phyloP scores from a whole-genome alignment of 2,113 vertebrate species.

The Speoplatyrhinus poulsoni region DNA sequence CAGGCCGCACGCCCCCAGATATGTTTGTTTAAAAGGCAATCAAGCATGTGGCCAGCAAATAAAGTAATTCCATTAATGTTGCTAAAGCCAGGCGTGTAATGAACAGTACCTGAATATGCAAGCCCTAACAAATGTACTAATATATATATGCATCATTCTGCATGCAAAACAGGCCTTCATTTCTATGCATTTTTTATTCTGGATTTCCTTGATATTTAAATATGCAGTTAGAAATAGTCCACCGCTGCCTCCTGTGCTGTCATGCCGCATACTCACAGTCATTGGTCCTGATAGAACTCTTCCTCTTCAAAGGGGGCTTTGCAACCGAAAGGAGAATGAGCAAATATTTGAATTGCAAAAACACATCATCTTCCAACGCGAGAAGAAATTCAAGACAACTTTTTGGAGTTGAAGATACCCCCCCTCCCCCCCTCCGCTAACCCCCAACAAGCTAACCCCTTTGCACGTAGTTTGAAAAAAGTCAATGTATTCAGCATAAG shows the following conservation, averaged over 20 bases:
- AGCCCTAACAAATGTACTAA: conserved; percentile 60
- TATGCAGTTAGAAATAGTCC: conserved; percentile 93
- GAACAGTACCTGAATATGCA: conserved; percentile 72
- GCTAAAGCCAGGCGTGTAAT: conserved; percentile 56
- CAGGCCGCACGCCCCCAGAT: conserved; percentile 47
- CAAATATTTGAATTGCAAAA: conserved; percentile 99
- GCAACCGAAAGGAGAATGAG: conserved; percentile 85
- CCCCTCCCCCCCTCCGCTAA: conserved; percentile 4
- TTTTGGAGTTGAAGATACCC: conserved; percentile 54
- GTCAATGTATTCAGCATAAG: conserved; percentile 69
- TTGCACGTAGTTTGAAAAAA: conserved; percentile 52
- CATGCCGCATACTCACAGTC: conserved; percentile 97
- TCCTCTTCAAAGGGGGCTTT: conserved; percentile 94
- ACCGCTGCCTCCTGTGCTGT: conserved; percentile 94
- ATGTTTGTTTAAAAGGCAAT: conserved; percentile 66
- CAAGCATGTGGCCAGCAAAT: conserved; percentile 54
- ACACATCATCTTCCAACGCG: conserved; percentile 88
- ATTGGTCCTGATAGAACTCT: conserved; percentile 97
- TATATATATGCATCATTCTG: conserved; percentile 57
- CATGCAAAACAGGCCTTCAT: conserved; percentile 76
- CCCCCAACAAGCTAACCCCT: conserved; percentile 62
- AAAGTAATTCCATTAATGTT: conserved; percentile 72
- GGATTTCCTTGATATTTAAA: conserved; percentile 76
- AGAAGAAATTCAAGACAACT: conserved; percentile 89
- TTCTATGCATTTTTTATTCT: conserved; percentile 80